Base-by-base conservation (phyloP, 2,888 invertebrate genomes). In the Zaprionus bogoriensis region DNA sequence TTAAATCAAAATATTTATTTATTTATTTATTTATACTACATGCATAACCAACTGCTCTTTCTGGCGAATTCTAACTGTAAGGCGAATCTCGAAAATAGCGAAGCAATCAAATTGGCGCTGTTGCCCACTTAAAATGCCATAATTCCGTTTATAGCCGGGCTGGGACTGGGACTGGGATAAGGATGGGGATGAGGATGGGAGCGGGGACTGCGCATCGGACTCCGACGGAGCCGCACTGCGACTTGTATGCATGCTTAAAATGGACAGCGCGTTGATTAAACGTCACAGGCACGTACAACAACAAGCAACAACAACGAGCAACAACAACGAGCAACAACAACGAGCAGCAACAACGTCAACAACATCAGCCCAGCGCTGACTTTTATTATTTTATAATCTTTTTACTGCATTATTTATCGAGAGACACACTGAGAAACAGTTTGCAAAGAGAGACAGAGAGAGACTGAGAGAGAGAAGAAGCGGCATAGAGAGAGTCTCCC, bases 241-340 rank as follows among this genome's bases (percentile, higher is more conserved):
- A n/a, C n/a, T n/a, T n/a, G n/a, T n/a, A n/a, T n/a, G n/a, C 19
- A 14, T 65, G 65, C 74, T 84, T 62, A 64, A 83, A 67, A 82
- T 82, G 74, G 72, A 68, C 57, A 73, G 22, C 69, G 61, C 74
- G 81, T 77, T 69, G 70, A 74, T 71, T 64, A 80, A 83, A 81
- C 75, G 77, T 83, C 87, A 84, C 87, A 48, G 68, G 78, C 87
- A 85, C 85, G 87, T 81, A 71, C 69, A 74, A 77, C 60, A 77
- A 70, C 66, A 80, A n/a, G 39, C 46, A 64, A 42, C 42, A 65
- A 32, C 39, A 47, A 10, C 27, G 53, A 53, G 61, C 28, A 64
- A 50, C 52, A 48, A 22, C 36, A 36, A 25, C 45, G n/a, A n/a
- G 28, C 45, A 25, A 12, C 12, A 36, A 30, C 14, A 45, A 10